These are phyloP conservation scores for Peromyscus attwateri DNA, from an alignment of 2,797 vertebrate species.

Conservation along the genomic window DNA sequence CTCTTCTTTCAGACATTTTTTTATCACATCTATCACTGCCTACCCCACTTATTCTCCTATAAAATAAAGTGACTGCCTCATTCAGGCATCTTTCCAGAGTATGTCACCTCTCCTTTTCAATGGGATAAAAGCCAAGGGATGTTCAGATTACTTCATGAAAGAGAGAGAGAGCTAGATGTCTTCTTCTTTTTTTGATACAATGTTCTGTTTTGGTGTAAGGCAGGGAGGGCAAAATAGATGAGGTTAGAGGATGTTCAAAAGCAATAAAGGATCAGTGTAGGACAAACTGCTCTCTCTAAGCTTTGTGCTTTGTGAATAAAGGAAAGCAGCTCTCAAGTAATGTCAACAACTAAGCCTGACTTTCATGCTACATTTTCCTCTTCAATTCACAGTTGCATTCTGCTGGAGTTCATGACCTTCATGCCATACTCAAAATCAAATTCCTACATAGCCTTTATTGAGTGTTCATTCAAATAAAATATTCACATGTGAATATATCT, in stretches of 20 bases:
- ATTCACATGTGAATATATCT: background rate
- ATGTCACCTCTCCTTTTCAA: slow-evolving; percentile 24
- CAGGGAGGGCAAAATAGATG: background rate
- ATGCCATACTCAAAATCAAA: background rate
- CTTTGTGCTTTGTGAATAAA: slow-evolving; percentile 29
- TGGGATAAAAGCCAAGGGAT: background rate
- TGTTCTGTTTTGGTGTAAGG: background rate
- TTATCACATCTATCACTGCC: slow-evolving; percentile 43
- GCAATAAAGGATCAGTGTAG: background rate
- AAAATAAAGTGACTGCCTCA: background rate
- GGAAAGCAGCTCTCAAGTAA: slow-evolving; percentile 1
- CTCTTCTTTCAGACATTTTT: background rate
- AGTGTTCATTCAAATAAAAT: background rate
- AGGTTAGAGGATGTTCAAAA: slow-evolving; percentile 19
- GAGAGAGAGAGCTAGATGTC: background rate
- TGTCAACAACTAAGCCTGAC: background rate
- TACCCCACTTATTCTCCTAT: background rate
- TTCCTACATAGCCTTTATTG: background rate
- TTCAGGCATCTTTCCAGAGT: slow-evolving; percentile 22
- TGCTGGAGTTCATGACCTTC: background rate
- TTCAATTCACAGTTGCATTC: background rate
- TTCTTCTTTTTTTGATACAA: slow-evolving; percentile 25
- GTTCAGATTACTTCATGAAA: background rate
- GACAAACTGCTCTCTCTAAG: background rate
- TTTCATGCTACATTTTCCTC: background rate